Evolutionary conservation across 2,888 invertebrate genomes (phyloP), one percentile per base, ranked within the genome.

Genomic region (Harpagoxenus sublaevis): DNA sequence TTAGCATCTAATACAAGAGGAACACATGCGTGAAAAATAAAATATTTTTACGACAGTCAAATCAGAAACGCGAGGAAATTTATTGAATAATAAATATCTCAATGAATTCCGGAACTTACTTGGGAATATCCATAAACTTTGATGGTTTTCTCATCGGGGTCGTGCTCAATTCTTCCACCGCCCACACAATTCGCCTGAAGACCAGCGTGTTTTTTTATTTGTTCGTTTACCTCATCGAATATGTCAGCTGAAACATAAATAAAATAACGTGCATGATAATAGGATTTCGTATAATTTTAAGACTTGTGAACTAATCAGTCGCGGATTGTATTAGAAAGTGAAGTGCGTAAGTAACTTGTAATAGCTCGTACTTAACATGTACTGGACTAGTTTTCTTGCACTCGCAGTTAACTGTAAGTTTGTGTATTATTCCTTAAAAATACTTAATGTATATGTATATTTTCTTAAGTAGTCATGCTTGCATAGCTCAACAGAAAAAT

Each of bases 51-150:
- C 1, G 8, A 48, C 45, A 1, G 15, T 65, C n/a, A 45, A 79
- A 70, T 79, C 12, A 55, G 9, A 2, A 10, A 45, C 12, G 12
- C 9, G 3, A 31, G 28, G 18, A 71, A 55, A 70, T 35, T 82
- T 15, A 53, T 57, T 2, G n/a, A 12, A 53, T 60, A 23, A 74
- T 65, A 39, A 39, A 18, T 53, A 65, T 45, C 9, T 18, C 10
- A 42, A 51, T 48, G 12, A 66, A 78, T 78, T 74, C 12, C 8
- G 12, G 0, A 15, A 84, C 86, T 84, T 86, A 96, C 98, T 96
- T 97, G 97, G 6, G 99, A 99, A 94, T 99, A 99, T 39, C 99
- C 99, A 95, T 98, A 99, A 86, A 99, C 98, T 93, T 97, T 97
- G 65, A 99, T 96, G 88, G 96, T 97, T 93, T 98, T 98, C 66